Percentiles rank a stretch among this genome's conserved stretches.
phyloP scores from a whole-genome alignment of 2,113 vertebrate genomes.

The Myiopsitta monachus region DNA sequence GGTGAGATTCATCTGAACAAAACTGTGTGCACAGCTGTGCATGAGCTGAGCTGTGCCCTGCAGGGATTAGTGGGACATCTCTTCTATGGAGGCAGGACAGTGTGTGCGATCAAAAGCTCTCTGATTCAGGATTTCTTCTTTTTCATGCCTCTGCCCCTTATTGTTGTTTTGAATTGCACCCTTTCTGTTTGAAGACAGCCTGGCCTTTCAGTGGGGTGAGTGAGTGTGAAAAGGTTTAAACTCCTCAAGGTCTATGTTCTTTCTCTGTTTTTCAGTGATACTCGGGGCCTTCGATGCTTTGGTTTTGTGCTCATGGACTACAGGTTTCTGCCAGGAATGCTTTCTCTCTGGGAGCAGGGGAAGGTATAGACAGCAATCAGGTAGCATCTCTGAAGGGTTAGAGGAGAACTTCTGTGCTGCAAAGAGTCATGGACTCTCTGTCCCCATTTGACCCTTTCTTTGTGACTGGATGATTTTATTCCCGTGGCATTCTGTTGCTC shows the following conservation, averaged over 20 bases:
- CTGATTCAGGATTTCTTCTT: not conserved
- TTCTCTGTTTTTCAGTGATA: not conserved
- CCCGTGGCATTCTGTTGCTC: not conserved
- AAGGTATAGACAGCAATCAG: not conserved
- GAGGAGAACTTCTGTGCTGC: not conserved
- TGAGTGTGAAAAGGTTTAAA: not conserved
- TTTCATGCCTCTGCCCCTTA: not conserved
- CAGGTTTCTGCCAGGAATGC: not conserved
- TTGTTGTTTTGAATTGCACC: not conserved
- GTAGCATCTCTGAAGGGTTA: not conserved
- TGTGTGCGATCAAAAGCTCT: conserved; percentile 1
- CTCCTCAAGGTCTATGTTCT: not conserved
- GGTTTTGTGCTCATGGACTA: not conserved
- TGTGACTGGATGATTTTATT: not conserved
- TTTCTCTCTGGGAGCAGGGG: not conserved
- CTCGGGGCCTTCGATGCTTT: not conserved
- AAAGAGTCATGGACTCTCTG: not conserved
- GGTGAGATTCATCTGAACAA: not conserved
- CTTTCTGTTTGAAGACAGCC: not conserved
- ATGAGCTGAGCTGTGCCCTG: not conserved
- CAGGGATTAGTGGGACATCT: not conserved
- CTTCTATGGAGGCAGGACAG: not conserved
- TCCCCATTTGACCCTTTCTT: not conserved
- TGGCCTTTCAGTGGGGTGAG: not conserved
- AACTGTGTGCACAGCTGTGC: not conserved